phyloP scores from a whole-genome alignment of 2,113 vertebrate species.

The Saimiri boliviensis region DNA sequence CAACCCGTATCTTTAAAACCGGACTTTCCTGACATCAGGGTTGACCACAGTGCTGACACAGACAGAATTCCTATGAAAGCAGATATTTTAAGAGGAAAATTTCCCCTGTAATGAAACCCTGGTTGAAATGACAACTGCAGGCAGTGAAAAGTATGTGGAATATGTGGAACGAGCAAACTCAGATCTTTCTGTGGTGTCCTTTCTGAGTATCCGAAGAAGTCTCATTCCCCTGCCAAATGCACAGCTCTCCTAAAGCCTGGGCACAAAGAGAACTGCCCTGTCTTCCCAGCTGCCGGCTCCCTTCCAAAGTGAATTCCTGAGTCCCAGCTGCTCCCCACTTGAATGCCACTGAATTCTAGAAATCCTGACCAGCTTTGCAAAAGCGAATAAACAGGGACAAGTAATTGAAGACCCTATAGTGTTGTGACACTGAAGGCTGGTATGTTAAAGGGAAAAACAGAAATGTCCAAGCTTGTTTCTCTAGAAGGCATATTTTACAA shows the following conservation, averaged over 20 bases:
- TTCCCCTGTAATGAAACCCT: neutral
- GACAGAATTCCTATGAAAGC: neutral
- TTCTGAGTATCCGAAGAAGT: neutral
- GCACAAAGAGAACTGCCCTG: neutral
- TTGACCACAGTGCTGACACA: neutral
- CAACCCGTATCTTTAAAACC: neutral
- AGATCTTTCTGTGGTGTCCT: neutral
- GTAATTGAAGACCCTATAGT: constrained; percentile 12
- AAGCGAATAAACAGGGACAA: neutral
- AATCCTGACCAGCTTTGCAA: constrained; percentile 31
- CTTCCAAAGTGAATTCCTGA: constrained; percentile 1
- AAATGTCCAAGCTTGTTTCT: neutral
- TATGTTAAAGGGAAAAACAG: neutral
- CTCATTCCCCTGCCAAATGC: neutral
- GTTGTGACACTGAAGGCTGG: neutral
- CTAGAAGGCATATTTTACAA: neutral
- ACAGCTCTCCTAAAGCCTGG: neutral
- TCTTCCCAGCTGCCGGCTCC: neutral
- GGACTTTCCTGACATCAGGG: neutral
- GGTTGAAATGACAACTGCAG: constrained; percentile 45
- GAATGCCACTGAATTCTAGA: neutral
- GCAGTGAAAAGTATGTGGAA: neutral
- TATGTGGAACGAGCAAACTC: neutral
- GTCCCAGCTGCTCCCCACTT: constrained; percentile 35
- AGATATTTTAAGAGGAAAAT: constrained; percentile 34